Base-by-base conservation (phyloP, 2,797 vertebrate species). In the Chlorospingus semifuscus region DNA sequence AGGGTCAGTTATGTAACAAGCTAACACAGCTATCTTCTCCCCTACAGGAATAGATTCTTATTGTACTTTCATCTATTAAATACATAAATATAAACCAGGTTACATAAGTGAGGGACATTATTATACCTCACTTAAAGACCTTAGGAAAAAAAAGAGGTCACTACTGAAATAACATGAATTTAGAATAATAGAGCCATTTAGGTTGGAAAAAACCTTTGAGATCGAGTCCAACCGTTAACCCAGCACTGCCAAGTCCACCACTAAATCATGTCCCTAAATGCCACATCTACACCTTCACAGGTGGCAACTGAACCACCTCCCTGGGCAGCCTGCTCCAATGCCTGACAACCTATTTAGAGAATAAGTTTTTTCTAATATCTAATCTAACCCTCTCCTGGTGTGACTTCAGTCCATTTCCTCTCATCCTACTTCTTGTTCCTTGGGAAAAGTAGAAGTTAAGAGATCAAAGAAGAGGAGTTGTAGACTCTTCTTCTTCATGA, bases 51-150 rank as follows among this genome's bases (percentile, higher is more conserved):
- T 1, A 39, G 11, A 63, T 69, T 87, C 15, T 83, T 63, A 92
- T 23, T 89, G 52, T 36, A 55, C 2, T 49, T 26, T 69, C 32
- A 85, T 46, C 12, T 84, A 30, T 36, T 92, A 77, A 82, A 93
- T 78, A 92, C 22, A 70, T 53, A 95, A 92, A 88, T 41, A 70
- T 32, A 95, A 95, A 80, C 9, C 44, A 93, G 85, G 91, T 93
- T 76, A 89, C 30, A 22, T 71, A 85, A 56, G 42, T 70, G 66
- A 84, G 26, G 50, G 79, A 81, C 10, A 81, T 21, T 52, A 90
- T 42, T 65, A 90, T 42, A 83, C 18, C 57, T 91, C 65, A 87
- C 95, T 71, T 76, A 82, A 64, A 69, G 63, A 68, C 36, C 30
- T 82, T 44, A 8, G 74, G 22, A 26, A 90, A 96, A 53, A 52